Percentiles rank a stretch among this genome's conserved stretches.
Evolutionary conservation across 2,888 invertebrate genomes (phyloP).

Genomic region (Eristalinus sepulchralis): DNA sequence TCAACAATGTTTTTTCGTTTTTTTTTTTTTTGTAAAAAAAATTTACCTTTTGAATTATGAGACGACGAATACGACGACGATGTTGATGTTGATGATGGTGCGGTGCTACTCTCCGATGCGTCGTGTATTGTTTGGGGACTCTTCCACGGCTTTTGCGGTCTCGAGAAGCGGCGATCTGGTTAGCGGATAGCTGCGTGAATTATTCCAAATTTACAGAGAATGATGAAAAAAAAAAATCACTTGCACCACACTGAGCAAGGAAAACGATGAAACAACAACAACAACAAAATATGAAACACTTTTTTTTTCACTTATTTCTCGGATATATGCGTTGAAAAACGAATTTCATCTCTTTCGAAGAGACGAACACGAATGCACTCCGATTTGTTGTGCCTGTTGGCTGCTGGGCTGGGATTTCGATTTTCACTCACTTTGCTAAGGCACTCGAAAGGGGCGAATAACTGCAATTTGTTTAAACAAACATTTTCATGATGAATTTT

Average conservation of each 20-base stretch:
- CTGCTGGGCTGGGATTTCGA: conserved; percentile 14
- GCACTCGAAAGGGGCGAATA: conserved; percentile 42
- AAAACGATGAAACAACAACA: conserved; percentile 7
- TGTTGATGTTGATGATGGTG: conserved; percentile 24
- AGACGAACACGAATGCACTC: conserved; percentile 60
- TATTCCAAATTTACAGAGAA: conserved; percentile 55
- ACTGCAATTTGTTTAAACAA: conserved; percentile 41
- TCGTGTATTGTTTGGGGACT: conserved; percentile 36
- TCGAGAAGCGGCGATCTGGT: not conserved
- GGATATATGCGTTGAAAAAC: conserved; percentile 34
- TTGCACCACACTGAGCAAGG: conserved; percentile 55
- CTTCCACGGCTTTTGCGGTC: conserved; percentile 24
- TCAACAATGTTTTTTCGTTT: conserved; percentile 17
- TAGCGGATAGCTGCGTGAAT: conserved; percentile 48
- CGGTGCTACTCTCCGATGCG: conserved; percentile 19
- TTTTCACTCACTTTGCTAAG: conserved; percentile 54
- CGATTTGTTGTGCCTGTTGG: conserved; percentile 14
- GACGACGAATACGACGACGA: conserved; percentile 28
- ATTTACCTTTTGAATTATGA: conserved; percentile 70
- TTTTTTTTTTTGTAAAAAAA: conserved; percentile 28
- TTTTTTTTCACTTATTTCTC: conserved; percentile 52
- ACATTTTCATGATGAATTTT: conserved; percentile 10
- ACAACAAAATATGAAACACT: conserved; percentile 39
- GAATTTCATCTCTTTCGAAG: conserved; percentile 6
- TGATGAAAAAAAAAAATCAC: conserved; percentile 42